These are phyloP conservation scores for Eristalinus sepulchralis DNA, from an alignment of 2,888 invertebrate genomes.

Conservation along the genomic window DNA sequence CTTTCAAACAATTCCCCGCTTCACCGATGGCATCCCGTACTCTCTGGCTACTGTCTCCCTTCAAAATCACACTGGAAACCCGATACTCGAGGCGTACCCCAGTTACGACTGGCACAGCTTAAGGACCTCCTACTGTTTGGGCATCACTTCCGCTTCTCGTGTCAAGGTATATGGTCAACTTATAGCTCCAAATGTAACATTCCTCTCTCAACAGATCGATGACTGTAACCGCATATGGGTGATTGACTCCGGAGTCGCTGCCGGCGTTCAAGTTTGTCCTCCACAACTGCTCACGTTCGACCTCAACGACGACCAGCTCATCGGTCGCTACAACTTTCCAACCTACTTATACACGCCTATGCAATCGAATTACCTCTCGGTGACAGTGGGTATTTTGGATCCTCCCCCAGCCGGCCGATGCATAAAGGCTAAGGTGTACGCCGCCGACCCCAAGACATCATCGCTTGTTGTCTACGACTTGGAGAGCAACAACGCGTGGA, in stretches of 20 bases:
- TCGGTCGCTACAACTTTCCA: conserved; percentile 79
- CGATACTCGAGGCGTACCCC: conserved; percentile 84
- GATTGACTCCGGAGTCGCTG: conserved; percentile 82
- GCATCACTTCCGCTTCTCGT: conserved; percentile 88
- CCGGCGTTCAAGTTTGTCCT: conserved; percentile 81
- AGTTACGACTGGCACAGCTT: conserved; percentile 85
- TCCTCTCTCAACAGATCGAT: conserved; percentile 85
- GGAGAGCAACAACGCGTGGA: conserved; percentile 82
- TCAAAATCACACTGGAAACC: conserved; percentile 73
- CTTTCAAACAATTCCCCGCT: conserved; percentile 88
- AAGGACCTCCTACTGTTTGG: conserved; percentile 84
- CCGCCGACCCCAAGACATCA: conserved; percentile 84
- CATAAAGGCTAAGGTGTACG: conserved; percentile 83
- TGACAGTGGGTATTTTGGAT: conserved; percentile 83
- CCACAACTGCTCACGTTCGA: conserved; percentile 89
- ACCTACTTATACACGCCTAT: conserved; percentile 72
- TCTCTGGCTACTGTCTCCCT: conserved; percentile 85
- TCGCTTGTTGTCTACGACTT: conserved; percentile 84
- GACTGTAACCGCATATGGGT: conserved; percentile 86
- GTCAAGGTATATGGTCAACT: conserved; percentile 82
- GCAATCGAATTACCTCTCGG: conserved; percentile 77
- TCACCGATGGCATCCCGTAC: conserved; percentile 87
- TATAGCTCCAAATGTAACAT: not conserved
- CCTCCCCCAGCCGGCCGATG: conserved; percentile 81
- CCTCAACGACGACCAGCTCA: conserved; percentile 83